A percentile compares a stretch with the other conserved stretches of the same genome.
Conservation (phyloP, 2,888 invertebrate species). For the Malthinus flaveolus region DNA sequence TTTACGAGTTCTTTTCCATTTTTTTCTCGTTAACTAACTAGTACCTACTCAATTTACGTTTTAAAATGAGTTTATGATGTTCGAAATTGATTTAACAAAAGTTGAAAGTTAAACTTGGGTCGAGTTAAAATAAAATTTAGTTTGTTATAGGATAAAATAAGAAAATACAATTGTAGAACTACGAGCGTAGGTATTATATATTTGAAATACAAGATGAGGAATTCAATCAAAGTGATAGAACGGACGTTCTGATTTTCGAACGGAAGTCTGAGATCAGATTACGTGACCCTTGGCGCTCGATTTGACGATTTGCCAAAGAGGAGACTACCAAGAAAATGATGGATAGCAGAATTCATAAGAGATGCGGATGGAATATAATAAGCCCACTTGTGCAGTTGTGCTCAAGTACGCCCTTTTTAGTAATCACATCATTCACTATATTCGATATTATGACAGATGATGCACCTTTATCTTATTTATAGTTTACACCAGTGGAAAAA, state of each 20-base stretch:
- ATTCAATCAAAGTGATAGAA: constrained; percentile 42
- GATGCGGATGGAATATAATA: constrained; percentile 50
- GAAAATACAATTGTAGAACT: constrained; percentile 23
- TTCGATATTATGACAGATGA: constrained; percentile 37
- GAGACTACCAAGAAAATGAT: constrained; percentile 46
- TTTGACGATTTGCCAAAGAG: constrained; percentile 51
- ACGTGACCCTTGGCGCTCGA: constrained; percentile 47
- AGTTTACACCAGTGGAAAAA: constrained; percentile 19
- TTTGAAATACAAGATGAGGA: constrained; percentile 34
- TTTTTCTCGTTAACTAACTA: too few relatives aligned
- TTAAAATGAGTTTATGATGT: too few relatives aligned
- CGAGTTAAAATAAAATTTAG: not conserved
- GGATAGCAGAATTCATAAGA: constrained; percentile 49
- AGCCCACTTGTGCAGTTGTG: constrained; percentile 42
- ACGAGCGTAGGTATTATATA: constrained; percentile 19
- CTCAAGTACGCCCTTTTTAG: constrained; percentile 28
- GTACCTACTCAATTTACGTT: too few relatives aligned
- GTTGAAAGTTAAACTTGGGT: too few relatives aligned
- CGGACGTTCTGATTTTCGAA: constrained; percentile 40
- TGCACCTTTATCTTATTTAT: constrained; percentile 29
- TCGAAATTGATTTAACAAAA: too few relatives aligned
- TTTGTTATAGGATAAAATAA: constrained; percentile 9
- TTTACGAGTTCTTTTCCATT: too few relatives aligned
- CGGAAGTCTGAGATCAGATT: constrained; percentile 46
- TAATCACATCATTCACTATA: constrained; percentile 35